phyloP scores from a whole-genome alignment of 2,797 vertebrate species.

The Perdix hodgsoniae region DNA sequence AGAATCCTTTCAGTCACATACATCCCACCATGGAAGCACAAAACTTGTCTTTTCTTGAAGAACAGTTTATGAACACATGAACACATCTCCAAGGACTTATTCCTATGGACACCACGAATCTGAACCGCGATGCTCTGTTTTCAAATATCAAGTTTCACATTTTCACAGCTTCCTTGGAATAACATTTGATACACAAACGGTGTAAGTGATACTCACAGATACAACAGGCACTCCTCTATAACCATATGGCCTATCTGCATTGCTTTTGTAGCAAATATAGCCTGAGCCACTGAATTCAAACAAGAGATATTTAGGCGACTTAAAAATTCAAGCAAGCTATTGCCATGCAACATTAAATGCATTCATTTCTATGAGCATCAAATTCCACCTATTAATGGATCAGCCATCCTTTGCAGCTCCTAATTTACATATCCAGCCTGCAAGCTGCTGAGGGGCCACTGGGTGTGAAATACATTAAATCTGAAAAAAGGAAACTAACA shows the following conservation, averaged over 20 bases:
- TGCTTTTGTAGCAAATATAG: slow-evolving; percentile 42
- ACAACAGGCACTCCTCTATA: slow-evolving; percentile 4
- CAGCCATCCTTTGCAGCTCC: slow-evolving; percentile 42
- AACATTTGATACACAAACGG: slow-evolving; percentile 33
- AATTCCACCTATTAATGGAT: slow-evolving; percentile 47
- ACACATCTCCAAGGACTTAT: background rate
- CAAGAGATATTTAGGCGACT: slow-evolving; percentile 14
- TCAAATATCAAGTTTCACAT: background rate
- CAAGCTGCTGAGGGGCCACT: slow-evolving; percentile 30
- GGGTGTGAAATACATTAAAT: slow-evolving; percentile 28
- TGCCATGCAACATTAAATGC: slow-evolving; percentile 18
- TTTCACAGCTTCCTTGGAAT: slow-evolving; percentile 45
- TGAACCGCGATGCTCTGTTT: background rate
- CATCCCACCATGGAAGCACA: background rate
- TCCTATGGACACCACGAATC: background rate
- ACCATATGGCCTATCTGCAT: slow-evolving; percentile 8
- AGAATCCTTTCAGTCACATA: slow-evolving; percentile 35
- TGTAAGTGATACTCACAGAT: background rate
- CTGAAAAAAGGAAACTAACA: background rate
- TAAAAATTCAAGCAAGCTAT: slow-evolving; percentile 22
- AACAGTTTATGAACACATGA: background rate
- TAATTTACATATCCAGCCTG: slow-evolving; percentile 54
- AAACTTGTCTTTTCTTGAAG: slow-evolving; percentile 24
- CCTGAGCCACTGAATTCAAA: slow-evolving; percentile 3
- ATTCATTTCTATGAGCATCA: slow-evolving; percentile 51